Evolutionary conservation across 2,113 vertebrate genomes (phyloP), one percentile per base, ranked within the genome.

Genomic region (Ceyx margarethae): DNA sequence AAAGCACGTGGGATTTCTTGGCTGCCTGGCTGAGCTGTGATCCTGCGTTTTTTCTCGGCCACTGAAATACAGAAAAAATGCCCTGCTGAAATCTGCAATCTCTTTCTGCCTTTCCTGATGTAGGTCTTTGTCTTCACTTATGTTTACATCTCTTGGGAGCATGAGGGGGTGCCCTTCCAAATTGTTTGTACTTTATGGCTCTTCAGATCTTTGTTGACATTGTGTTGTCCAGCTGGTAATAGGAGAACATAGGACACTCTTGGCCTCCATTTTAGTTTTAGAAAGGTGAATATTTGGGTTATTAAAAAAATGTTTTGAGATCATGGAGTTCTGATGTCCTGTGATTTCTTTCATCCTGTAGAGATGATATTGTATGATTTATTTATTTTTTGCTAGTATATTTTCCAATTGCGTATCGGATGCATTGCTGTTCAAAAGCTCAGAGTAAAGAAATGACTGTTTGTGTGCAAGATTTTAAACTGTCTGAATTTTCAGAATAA

Each of bases 151-250:
- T 81, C 42, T 54, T 64, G 58, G 68, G 53, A 86, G 33, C 0
- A 0, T 25, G 31, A 37, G 35, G 61, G n/a, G 22, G 2, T 88
- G 60, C 83, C 61, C 93, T 95, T 93, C 53, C n/a, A 37, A 75
- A 51, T 40, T 2, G 11, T 51, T 17, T 64, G 65, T 57, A 51
- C 45, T 85, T 90, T 40, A 57, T 89, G 45, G 56, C 72, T 93
- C 90, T 94, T 76, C 72, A 92, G 91, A 93, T 93, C 62, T 83
- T 93, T 91, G 81, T 89, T 96, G 87, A 81, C 31, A 26, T 43
- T 94, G 48, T 82, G 57, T 42, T 97, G 87, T 92, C 86, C 45
- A 78, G 58, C 51, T 88, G 61, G 90, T 90, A 94, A 95, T 12
- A 77, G 53, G 81, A 94, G 93, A 95, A 79, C 1, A 1, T 25